Percentiles rank a stretch among this genome's conserved stretches.
These are phyloP conservation scores for Nineta flava DNA, from an alignment of 2,888 invertebrate genomes.

Conservation along the genomic window DNA sequence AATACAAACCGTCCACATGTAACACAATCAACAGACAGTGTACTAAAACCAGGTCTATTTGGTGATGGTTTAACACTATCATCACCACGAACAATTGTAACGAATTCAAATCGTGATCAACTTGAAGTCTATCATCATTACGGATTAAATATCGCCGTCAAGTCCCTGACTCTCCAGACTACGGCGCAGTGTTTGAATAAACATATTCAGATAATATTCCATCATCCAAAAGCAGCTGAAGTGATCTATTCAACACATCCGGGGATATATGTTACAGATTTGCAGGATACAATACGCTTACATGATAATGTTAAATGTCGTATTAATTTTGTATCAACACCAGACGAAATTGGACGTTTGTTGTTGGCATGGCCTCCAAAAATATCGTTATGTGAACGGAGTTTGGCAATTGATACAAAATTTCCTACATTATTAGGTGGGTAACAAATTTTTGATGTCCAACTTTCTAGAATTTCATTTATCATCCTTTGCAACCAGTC, in stretches of 20 bases:
- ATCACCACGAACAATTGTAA: neutral
- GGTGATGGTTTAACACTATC: neutral
- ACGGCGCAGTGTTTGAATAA: too few species aligned
- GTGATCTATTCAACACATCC: constrained; percentile 18
- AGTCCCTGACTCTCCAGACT: constrained; percentile 16
- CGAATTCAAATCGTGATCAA: neutral
- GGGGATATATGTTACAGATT: constrained; percentile 13
- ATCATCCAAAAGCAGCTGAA: constrained; percentile 24
- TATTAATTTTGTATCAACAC: constrained; percentile 22
- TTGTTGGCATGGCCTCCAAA: constrained; percentile 22
- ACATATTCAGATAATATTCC: constrained; percentile 14
- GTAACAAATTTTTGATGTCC: too few species aligned
- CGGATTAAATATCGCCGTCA: constrained; percentile 19
- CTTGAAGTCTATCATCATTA: constrained; percentile 20
- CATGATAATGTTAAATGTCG: constrained; percentile 21
- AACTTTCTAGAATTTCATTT: too few species aligned
- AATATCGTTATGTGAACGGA: constrained; percentile 20
- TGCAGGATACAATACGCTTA: constrained; percentile 17
- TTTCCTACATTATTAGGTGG: neutral
- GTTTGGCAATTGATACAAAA: neutral
- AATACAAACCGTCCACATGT: neutral
- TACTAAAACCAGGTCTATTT: neutral
- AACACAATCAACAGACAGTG: constrained; percentile 1
- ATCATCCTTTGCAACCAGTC: too few species aligned
- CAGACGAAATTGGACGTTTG: constrained; percentile 21